These are phyloP conservation scores for Gasterosteus aculeatus DNA, from an alignment of 2,113 vertebrate genomes.

Conservation along the genomic window DNA sequence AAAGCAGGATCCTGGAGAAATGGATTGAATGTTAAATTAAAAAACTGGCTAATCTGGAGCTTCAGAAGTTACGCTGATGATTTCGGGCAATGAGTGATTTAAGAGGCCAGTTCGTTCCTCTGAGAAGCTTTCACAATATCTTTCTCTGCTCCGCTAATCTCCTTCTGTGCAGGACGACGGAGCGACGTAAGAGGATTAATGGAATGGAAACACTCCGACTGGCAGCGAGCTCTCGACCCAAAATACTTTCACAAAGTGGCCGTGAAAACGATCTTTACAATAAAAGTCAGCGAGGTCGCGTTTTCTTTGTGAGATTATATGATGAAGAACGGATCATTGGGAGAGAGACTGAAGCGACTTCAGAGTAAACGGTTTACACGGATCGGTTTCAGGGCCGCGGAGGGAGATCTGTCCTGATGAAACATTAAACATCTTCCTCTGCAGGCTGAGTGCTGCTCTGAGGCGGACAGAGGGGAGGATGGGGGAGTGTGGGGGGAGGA, in stretches of 20 bases:
- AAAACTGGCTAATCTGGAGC: background rate
- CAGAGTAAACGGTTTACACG: conserved; percentile 7
- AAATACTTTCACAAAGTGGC: conserved; percentile 5
- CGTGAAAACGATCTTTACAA: background rate
- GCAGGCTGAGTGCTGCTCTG: conserved; percentile 30
- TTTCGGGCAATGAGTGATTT: conserved; percentile 17
- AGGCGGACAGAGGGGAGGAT: conserved; percentile 26
- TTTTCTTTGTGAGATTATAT: background rate
- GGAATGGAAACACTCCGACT: conserved; percentile 35
- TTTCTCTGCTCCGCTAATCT: conserved; percentile 56
- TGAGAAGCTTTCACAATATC: conserved; percentile 20
- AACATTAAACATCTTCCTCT: conserved; percentile 57
- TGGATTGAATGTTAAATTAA: background rate
- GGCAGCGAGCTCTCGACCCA: conserved; percentile 35
- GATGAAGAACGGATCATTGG: background rate
- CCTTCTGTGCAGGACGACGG: conserved; percentile 26
- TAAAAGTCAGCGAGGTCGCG: background rate
- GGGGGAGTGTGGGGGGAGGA: background rate
- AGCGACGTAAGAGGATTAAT: conserved; percentile 48
- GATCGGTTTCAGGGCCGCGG: conserved; percentile 63
- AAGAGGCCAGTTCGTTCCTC: conserved; percentile 9
- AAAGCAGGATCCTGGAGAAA: background rate
- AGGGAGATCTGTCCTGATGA: conserved; percentile 49
- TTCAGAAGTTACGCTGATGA: background rate
- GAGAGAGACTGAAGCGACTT: background rate